These are phyloP conservation scores for Ailuropoda melanoleuca DNA, from an alignment of 2,113 vertebrate genomes.

Conservation along the genomic window DNA sequence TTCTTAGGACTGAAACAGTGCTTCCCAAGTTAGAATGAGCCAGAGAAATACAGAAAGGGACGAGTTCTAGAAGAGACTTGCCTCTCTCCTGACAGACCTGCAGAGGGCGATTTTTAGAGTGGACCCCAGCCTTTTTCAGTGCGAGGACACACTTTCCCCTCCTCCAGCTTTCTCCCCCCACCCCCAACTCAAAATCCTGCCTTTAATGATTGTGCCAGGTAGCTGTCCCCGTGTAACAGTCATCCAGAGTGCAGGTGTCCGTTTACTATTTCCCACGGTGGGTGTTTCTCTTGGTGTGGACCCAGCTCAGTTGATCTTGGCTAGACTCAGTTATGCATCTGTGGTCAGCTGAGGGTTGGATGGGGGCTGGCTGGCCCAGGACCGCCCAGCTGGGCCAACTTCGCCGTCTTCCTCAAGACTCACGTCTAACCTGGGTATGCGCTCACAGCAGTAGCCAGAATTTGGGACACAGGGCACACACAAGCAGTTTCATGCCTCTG, in stretches of 20 bases:
- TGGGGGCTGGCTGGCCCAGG: neutral
- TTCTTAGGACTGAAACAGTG: neutral
- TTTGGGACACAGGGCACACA: no score
- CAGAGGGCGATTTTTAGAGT: neutral
- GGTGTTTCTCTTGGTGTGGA: neutral
- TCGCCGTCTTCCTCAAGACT: no score
- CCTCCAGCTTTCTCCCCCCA: neutral
- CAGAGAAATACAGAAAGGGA: neutral
- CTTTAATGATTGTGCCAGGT: no score
- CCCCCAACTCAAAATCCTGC: neutral
- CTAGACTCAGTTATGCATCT: fast-evolving
- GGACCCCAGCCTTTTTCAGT: no score
- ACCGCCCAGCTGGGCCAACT: neutral
- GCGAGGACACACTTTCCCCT: neutral
- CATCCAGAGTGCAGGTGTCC: neutral
- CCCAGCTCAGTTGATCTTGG: neutral
- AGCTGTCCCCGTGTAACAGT: neutral
- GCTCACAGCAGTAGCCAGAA: neutral
- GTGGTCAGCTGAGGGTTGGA: neutral
- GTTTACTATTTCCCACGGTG: neutral
- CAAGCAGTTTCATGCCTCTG: no score
- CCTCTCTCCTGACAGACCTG: neutral
- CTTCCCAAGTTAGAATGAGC: neutral
- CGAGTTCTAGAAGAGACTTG: neutral
- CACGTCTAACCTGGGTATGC: neutral